Evolutionary conservation across 2,113 vertebrate species (phyloP), one percentile per base, ranked within the genome.

Genomic region (Cichladusa arquata): DNA sequence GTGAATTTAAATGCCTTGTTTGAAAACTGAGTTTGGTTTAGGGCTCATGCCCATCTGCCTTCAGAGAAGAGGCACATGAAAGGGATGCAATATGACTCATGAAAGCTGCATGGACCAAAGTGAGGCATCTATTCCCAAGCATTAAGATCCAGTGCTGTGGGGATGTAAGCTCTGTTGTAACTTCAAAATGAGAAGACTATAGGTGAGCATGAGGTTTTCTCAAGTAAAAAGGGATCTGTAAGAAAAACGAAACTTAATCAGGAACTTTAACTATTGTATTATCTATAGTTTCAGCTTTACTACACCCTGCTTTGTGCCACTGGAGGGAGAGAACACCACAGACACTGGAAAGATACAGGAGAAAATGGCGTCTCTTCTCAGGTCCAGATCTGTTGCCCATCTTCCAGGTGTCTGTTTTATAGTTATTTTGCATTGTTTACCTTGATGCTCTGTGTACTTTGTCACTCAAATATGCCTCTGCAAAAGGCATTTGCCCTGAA

Each of bases 11-110:
- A 95, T 16, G 12, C 14, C 54, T 83, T 64, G 51, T 64, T 90
- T 81, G 67, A 86, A 94, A 94, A 93, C 34, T 81, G 66, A 78
- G 60, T 92, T 96, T 92, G 64, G 71, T 88, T 93, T 95, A 82
- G 72, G 60, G 67, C 42, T 95, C 42, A 19, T 79, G 71, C 70
- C 73, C 78, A 61, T 87, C 42, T 95, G 76, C 67, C 79, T 90
- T 90, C 80, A 74, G 81, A 90, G 71, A 77, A 71, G 47, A 96
- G 56, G 44, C 74, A 88, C 54, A 76, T 86, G 38, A 88, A 96
- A 90, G 87, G 4, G 0, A 12, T 69, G 50, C 42, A 69, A 0
- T 69, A 17, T 8, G 11, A 69, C 77, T 76, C 13, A 48, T 57
- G 76, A 74, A 88, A 89, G n/a, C 69, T 95, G 9, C 28, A 5